These are phyloP conservation scores for Oreochromis mossambicus DNA, from an alignment of 2,797 vertebrate genomes.

Conservation along the genomic window DNA sequence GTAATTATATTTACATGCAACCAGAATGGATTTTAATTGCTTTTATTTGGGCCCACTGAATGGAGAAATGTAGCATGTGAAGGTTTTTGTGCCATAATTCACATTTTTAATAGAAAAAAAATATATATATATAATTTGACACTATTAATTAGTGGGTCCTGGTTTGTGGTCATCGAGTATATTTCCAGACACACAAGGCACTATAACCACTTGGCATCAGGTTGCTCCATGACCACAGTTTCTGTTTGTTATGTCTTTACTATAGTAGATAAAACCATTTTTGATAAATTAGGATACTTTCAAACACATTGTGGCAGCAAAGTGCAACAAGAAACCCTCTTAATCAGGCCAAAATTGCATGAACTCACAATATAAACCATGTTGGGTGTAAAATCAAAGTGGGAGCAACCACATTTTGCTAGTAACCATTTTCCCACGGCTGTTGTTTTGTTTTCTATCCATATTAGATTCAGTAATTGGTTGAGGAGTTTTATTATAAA, in stretches of 20 bases:
- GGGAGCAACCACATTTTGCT: background rate
- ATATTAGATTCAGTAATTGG: background rate
- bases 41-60: background rate
- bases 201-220: background rate
- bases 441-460: background rate
- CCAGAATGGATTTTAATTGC: background rate
- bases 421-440: background rate
- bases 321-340: background rate
- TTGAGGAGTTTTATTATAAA: background rate
- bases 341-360: background rate
- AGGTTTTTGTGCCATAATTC: background rate
- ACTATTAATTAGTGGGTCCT: background rate
- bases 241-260: background rate
- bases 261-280: background rate
- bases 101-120: background rate
- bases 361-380: background rate
- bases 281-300: background rate
- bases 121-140: background rate
- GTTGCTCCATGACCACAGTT: background rate
- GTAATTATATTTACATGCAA: background rate
- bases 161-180: background rate
- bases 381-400: background rate
- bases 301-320: background rate
- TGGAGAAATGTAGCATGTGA: background rate
- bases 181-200: background rate